phyloP scores from a whole-genome alignment of 1,140 invertebrate genomes.

The Bombus impatiens region DNA sequence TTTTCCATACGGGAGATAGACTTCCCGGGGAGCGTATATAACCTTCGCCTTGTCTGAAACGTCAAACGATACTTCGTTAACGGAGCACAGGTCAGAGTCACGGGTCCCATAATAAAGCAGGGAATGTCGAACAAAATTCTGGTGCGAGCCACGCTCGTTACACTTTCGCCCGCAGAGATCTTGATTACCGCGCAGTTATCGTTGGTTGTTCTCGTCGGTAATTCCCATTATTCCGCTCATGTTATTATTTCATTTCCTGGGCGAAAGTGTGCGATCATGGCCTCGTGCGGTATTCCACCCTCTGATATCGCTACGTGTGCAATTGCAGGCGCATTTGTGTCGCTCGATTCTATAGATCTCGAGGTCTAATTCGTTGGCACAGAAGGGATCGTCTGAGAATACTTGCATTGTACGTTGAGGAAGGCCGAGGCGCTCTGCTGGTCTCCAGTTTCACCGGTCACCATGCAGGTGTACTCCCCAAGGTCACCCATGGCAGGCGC shows the following conservation, averaged over 20 bases:
- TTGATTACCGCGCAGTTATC: constrained; percentile 22
- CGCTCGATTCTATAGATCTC: not conserved
- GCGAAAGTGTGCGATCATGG: constrained; percentile 24
- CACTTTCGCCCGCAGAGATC: constrained; percentile 9
- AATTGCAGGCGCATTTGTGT: not conserved
- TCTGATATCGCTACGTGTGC: not conserved
- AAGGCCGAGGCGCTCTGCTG: constrained; percentile 93
- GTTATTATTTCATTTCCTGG: constrained; percentile 40
- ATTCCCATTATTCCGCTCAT: not conserved
- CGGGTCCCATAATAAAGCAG: not conserved
- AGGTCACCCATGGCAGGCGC: constrained; percentile 90
- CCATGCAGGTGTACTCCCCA: constrained; percentile 94
- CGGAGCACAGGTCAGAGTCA: not conserved
- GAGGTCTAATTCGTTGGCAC: not conserved
- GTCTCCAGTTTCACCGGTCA: constrained; percentile 90
- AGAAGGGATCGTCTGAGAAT: not conserved
- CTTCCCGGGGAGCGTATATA: constrained; percentile 92
- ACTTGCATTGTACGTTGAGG: constrained; percentile 97
- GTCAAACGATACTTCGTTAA: not conserved
- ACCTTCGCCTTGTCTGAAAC: constrained; percentile 95
- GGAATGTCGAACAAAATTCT: not conserved
- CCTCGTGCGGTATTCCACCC: constrained; percentile 9
- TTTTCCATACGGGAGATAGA: constrained; percentile 94
- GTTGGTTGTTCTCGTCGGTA: not conserved
- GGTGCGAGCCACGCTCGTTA: not conserved